Percentiles rank a stretch among this genome's conserved stretches.
Conservation (phyloP, 2,888 invertebrate genomes). For the Colostygia pectinataria region DNA sequence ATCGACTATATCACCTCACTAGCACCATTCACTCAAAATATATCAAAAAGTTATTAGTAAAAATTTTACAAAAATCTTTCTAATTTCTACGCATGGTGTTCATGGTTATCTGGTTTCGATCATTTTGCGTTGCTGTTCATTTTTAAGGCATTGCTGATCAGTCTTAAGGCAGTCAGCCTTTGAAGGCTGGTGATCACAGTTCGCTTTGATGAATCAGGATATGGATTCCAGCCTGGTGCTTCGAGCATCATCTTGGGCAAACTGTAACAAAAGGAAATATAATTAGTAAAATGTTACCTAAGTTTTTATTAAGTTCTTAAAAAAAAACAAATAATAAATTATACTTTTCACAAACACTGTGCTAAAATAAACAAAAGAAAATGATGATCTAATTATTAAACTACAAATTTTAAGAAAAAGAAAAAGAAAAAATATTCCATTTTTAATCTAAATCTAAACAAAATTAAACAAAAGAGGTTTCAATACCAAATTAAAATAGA, state of each 20-base stretch:
- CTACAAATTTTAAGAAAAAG: too few relatives aligned
- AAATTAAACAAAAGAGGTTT: too few relatives aligned
- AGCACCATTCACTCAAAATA: conserved; percentile 56
- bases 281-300: conserved; percentile 37
- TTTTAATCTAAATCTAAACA: too few relatives aligned
- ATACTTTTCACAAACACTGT: too few relatives aligned
- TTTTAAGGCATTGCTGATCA: conserved; percentile 69
- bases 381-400: too few relatives aligned
- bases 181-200: conserved; percentile 24
- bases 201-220: conserved; percentile 33
- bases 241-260: conserved; percentile 66
- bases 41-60: conserved; percentile 34
- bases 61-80: conserved; percentile 59
- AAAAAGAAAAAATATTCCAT: too few relatives aligned
- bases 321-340: too few relatives aligned
- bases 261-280: conserved; percentile 60
- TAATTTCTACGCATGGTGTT: conserved; percentile 50
- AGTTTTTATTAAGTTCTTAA: too few relatives aligned
- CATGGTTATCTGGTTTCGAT: conserved; percentile 42
- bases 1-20: conserved; percentile 58
- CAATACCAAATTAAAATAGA: too few relatives aligned
- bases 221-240: conserved; percentile 44
- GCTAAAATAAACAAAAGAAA: background rate
- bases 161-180: conserved; percentile 51
- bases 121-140: conserved; percentile 66